phyloP scores from a whole-genome alignment of 1,140 invertebrate species.

The Scaptomyza pallida region DNA sequence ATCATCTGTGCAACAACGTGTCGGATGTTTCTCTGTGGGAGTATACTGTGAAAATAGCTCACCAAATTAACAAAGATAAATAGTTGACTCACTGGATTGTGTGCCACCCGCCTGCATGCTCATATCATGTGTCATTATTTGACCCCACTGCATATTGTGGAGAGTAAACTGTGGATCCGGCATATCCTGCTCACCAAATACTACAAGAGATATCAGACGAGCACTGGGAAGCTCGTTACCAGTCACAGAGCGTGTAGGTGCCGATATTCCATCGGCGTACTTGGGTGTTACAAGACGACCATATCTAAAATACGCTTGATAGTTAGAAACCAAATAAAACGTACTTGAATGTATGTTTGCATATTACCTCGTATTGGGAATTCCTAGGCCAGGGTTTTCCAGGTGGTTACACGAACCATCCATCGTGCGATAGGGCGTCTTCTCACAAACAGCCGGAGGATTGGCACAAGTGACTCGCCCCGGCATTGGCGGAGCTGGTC shows the following conservation, averaged over 20 bases:
- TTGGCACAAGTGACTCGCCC: slow-evolving; percentile 79
- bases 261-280: slow-evolving; percentile 91
- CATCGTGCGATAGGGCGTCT: slow-evolving; percentile 88
- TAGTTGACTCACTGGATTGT: slow-evolving; percentile 88
- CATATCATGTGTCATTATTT: slow-evolving; percentile 95
- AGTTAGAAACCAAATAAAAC: neutral
- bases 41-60: neutral
- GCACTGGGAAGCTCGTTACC: slow-evolving; percentile 89
- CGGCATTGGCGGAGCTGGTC: slow-evolving; percentile 50
- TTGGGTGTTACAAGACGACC: slow-evolving; percentile 91
- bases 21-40: slow-evolving; percentile 86
- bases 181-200: slow-evolving; percentile 88
- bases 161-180: slow-evolving; percentile 90
- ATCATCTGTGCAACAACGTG: slow-evolving; percentile 89
- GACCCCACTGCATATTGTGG: slow-evolving; percentile 93
- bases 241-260: slow-evolving; percentile 86
- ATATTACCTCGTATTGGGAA: slow-evolving; percentile 85
- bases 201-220: slow-evolving; percentile 88
- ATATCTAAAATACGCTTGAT: slow-evolving; percentile 86
- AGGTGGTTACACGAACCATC: slow-evolving; percentile 96
- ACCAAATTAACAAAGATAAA: neutral
- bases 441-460: slow-evolving; percentile 84
- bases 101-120: slow-evolving; percentile 89
- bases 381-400: slow-evolving; percentile 89
- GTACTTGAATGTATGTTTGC: too few species aligned